Conservation (phyloP, 92 coral and sea anemone species). For the Scolanthus callimorphus region DNA sequence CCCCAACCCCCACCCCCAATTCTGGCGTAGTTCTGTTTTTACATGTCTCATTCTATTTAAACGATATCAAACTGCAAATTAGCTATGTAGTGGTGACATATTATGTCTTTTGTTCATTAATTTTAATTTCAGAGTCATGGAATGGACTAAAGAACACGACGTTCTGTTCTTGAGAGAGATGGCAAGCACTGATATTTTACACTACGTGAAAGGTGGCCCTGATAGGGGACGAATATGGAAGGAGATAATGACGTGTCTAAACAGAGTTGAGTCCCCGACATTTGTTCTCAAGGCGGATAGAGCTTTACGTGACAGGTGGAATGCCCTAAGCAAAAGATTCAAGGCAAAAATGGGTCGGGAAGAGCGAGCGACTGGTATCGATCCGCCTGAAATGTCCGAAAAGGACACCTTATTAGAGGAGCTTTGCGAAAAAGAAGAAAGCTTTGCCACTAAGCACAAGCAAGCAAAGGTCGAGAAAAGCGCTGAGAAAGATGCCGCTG, state of each 20-base stretch:
- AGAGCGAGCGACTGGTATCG: slow-evolving; percentile 49
- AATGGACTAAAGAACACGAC: slow-evolving; percentile 47
- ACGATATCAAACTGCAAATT: too few relatives aligned
- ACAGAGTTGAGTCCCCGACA: slow-evolving; percentile 29
- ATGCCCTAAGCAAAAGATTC: slow-evolving; percentile 40
- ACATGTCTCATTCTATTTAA: too few relatives aligned
- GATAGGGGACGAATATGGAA: too few relatives aligned
- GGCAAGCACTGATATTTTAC: slow-evolving; percentile 31
- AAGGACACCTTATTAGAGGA: slow-evolving; percentile 46
- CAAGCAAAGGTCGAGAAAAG: slow-evolving; percentile 31
- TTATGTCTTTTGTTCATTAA: too few relatives aligned
- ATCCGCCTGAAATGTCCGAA: slow-evolving; percentile 41
- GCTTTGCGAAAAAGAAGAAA: slow-evolving; percentile 32
- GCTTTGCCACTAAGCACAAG: too few relatives aligned
- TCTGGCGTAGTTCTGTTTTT: too few relatives aligned
- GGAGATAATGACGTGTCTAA: too few relatives aligned
- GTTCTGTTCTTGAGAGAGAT: slow-evolving; percentile 39
- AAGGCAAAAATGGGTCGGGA: slow-evolving; percentile 42
- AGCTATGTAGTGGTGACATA: too few relatives aligned
- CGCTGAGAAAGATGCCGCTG: slow-evolving; percentile 42
- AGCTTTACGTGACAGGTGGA: too few relatives aligned
- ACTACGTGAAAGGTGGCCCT: slow-evolving; percentile 51
- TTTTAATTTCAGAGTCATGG: slow-evolving; percentile 15
- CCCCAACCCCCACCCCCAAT: too few relatives aligned
- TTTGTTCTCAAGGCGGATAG: slow-evolving; percentile 32